phyloP scores from a whole-genome alignment of 2,888 invertebrate species.

The Erebia palarica region DNA sequence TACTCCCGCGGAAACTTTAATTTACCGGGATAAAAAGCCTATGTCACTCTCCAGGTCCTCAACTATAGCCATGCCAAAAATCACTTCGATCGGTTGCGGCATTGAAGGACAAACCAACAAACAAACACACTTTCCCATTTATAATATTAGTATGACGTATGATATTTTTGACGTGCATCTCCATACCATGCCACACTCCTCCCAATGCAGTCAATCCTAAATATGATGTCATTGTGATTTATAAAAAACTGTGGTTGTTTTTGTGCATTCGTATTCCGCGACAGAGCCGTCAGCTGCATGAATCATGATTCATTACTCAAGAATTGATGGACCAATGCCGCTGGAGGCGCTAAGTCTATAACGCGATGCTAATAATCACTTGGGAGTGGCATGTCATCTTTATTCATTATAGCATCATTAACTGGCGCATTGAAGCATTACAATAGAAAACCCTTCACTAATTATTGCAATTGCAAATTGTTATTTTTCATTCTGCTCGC shows the following conservation, averaged over 20 bases:
- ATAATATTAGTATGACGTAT: no score
- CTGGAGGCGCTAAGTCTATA: constrained; percentile 43
- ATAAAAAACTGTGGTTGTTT: constrained; percentile 55
- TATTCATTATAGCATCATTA: constrained; percentile 35
- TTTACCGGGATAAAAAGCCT: no score
- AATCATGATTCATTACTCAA: constrained; percentile 68
- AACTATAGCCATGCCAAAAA: no score
- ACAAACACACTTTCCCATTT: no score
- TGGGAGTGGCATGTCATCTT: constrained; percentile 34
- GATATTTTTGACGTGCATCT: neutral
- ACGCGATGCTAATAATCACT: constrained; percentile 45
- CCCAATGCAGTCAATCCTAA: constrained; percentile 17
- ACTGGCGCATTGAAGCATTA: constrained; percentile 12
- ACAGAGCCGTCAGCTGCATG: constrained; percentile 55
- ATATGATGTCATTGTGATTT: constrained; percentile 52
- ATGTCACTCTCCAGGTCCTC: no score
- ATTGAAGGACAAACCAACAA: no score
- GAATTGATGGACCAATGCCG: constrained; percentile 47
- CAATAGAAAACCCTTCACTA: constrained; percentile 20
- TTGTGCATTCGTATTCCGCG: constrained; percentile 64
- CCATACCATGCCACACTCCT: constrained; percentile 36
- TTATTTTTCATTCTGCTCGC: neutral
- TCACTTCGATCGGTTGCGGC: no score
- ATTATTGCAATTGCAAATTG: constrained; percentile 3
- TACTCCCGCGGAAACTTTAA: no score